Evolutionary conservation across 2,797 vertebrate species (phyloP).

Genomic region (Bradypodion pumilum): DNA sequence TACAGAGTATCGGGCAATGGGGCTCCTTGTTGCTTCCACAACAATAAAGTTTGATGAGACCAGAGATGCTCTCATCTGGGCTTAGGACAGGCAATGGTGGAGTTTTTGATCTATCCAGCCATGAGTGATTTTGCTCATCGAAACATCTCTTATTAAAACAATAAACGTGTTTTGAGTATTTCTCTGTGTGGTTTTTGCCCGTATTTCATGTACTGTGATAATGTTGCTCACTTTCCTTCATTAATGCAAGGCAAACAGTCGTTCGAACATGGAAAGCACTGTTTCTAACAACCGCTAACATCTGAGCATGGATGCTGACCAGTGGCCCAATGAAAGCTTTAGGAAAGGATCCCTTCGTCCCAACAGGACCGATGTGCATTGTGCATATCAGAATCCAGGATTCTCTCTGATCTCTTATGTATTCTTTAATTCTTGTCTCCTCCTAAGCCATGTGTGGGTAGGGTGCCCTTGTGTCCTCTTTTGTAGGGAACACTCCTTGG

Average conservation of each 20-base stretch:
- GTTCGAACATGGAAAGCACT: constrained; percentile 53
- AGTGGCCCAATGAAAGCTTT: neutral
- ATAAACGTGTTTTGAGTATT: constrained; percentile 38
- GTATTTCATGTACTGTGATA: neutral
- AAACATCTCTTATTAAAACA: constrained; percentile 57
- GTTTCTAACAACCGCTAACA: constrained; percentile 23
- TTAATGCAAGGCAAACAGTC: constrained; percentile 29
- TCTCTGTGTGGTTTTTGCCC: neutral
- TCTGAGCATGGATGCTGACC: neutral
- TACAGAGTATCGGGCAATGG: too few relatives aligned
- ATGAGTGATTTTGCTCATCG: constrained; percentile 51
- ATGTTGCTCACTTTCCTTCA: constrained; percentile 37
- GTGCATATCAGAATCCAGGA: neutral
- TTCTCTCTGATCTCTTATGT: neutral
- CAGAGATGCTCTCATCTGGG: too few relatives aligned
- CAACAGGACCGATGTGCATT: neutral
- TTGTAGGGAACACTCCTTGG: too few relatives aligned
- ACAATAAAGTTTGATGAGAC: too few relatives aligned
- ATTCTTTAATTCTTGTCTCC: too few relatives aligned
- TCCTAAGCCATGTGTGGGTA: too few relatives aligned
- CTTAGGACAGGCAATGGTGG: too few relatives aligned
- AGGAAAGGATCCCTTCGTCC: neutral
- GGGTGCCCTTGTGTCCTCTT: too few relatives aligned
- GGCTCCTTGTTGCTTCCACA: too few relatives aligned
- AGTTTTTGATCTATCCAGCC: constrained; percentile 65